Evolutionary conservation across 2,797 vertebrate species (phyloP), one percentile per base, ranked within the genome.

Genomic region (Channallabes apus): DNA sequence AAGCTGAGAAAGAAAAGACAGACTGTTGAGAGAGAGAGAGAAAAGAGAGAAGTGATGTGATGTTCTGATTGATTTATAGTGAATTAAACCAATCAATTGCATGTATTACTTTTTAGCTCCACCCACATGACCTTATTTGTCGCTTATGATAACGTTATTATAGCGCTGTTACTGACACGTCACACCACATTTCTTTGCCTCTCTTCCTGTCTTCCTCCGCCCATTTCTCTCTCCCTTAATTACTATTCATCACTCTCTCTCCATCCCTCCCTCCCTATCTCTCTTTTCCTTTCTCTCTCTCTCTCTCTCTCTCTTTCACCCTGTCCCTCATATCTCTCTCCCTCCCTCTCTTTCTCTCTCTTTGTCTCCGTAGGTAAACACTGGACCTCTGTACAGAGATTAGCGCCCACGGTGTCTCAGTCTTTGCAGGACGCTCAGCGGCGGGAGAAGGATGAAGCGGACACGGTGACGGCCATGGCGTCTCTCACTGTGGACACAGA

Each of bases 401-500:
- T 92, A 24, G 94, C 95, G 6, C 91, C 94, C 1, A 93, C 95
- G 0, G 93, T 96, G 18, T 94, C 96, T 51, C 93, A 93, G 64
- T 97, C 96, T 61, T 88, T 97, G 89, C 87, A 94, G 90, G 97
- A 98, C 69, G 93, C 94, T 6, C 94, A 96, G 87, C 91, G 92
- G 0, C 93, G 95, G 4, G 97, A 99, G 92, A 94, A 92, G 8
- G 98, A 97, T 1, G 97, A 98, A 92, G 97, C 97, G 0, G 97
- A 97, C 88, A 96, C 98, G 0, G 96, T 99, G 92, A 98, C 94
- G 0, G 98, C 98, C 87, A 97, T 99, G 97, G 98, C 98, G 2
- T 97, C 96, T 64, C 94, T 99, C 54, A 97, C 96, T 0, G 96
- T 99, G 41, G 97, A 97, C 18, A 94, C 96, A 0, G 94, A 95